Percentiles rank a stretch among this genome's conserved stretches.
phyloP scores from a whole-genome alignment of 2,888 invertebrate species.

The Crepidodera aurea region DNA sequence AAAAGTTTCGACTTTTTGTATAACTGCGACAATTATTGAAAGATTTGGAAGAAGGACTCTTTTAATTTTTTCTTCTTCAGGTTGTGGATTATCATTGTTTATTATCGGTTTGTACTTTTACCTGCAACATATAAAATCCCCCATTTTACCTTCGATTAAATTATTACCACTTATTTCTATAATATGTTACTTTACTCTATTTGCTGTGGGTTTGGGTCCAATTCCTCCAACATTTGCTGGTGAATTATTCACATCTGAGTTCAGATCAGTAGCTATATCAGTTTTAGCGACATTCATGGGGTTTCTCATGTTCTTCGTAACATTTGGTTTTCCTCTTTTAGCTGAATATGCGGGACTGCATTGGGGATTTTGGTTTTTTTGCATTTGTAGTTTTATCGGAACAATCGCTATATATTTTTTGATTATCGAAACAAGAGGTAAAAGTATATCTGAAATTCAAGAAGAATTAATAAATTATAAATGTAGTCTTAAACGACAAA shows the following conservation, averaged over 20 bases:
- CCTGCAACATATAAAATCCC: constrained; percentile 58
- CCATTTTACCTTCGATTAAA: constrained; percentile 57
- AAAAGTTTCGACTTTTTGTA: constrained; percentile 73
- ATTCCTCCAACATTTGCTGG: constrained; percentile 82
- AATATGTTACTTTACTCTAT: constrained; percentile 74
- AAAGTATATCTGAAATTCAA: constrained; percentile 26
- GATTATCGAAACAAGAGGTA: constrained; percentile 31
- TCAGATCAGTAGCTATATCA: constrained; percentile 70
- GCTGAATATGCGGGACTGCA: constrained; percentile 13
- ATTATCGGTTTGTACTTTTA: constrained; percentile 68
- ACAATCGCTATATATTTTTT: constrained; percentile 16
- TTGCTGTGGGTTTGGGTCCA: constrained; percentile 75
- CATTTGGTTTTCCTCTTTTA: constrained; percentile 16
- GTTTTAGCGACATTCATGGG: constrained; percentile 18
- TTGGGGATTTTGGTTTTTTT: constrained; percentile 29
- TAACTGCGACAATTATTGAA: constrained; percentile 79
- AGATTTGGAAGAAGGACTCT: constrained; percentile 74
- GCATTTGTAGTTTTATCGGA: background rate
- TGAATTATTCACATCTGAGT: constrained; percentile 79
- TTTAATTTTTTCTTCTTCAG: constrained; percentile 71
- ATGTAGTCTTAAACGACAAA: background rate
- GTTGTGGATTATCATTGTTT: constrained; percentile 70
- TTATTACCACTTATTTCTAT: constrained; percentile 77
- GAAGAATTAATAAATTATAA: background rate
- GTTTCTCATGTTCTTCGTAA: background rate